A percentile compares a stretch with the other conserved stretches of the same genome.
Conservation (phyloP, 2,888 invertebrate species). For the Oeneis ivallda region DNA sequence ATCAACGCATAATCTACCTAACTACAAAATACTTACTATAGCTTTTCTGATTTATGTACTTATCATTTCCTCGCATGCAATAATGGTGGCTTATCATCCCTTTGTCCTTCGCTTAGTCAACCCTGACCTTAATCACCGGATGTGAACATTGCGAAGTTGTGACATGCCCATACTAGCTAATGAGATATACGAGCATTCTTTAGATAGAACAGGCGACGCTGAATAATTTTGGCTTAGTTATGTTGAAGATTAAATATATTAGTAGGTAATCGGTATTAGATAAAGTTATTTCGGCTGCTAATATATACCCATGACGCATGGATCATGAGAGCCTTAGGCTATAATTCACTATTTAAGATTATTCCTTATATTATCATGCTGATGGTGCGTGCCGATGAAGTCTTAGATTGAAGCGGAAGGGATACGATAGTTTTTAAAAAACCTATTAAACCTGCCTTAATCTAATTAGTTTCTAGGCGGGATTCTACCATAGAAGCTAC, state of each 20-base stretch:
- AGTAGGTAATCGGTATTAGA: constrained; percentile 1
- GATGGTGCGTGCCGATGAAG: no score
- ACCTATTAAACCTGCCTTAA: no score
- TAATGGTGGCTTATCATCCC: constrained; percentile 40
- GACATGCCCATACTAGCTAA: constrained; percentile 40
- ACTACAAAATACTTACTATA: not conserved
- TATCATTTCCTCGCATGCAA: constrained; percentile 35
- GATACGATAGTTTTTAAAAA: no score
- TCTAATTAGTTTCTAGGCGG: no score
- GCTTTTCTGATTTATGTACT: constrained; percentile 18
- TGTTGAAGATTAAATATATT: not conserved
- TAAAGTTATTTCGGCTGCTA: constrained; percentile 7
- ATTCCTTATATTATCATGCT: no score
- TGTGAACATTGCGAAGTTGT: constrained; percentile 42
- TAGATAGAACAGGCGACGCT: constrained; percentile 27
- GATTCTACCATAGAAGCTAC: no score
- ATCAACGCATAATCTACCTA: not conserved
- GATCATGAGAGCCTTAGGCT: no score
- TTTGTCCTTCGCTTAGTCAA: constrained; percentile 44
- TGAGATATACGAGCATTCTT: constrained; percentile 42
- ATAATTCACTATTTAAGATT: no score
- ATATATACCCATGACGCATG: no score
- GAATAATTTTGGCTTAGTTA: constrained; percentile 22
- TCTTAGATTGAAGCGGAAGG: no score
- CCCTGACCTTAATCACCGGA: constrained; percentile 48